Evolutionary conservation across 2,113 vertebrate genomes (phyloP), one percentile per base, ranked within the genome.

Genomic region (Centropus unirufus): DNA sequence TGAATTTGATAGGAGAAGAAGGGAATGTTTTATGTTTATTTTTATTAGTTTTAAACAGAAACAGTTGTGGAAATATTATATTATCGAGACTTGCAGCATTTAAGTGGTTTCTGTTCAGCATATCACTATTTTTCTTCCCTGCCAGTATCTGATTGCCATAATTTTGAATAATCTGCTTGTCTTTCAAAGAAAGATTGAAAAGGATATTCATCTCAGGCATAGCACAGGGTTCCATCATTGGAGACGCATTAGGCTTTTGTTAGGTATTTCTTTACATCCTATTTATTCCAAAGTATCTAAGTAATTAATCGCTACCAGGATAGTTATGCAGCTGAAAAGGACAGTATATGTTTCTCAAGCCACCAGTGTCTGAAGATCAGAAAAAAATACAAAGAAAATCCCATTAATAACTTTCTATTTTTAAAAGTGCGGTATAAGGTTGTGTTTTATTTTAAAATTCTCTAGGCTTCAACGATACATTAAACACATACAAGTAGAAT

Each of bases 21-120:
- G 55, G 97, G 96, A 93, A 97, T 98, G 97, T 97, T 97, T 98
- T 97, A 94, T 98, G 98, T 98, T 98, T 98, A 98, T 97, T 97
- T 98, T 98, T 97, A 98, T 98, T 98, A 97, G 97, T 97, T 97
- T 98, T 98, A 98, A 98, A 97, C 97, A 98, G 98, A 97, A 98
- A 97, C 98, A 98, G 97, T 98, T 98, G 98, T 97, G 97, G 95
- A 97, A 97, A 98, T 98, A 97, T 97, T 97, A 91, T 96, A 94
- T 97, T 98, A 97, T 96, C 84, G 6, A 96, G 97, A 92, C 85
- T 89, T 3, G 17, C 87, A 91, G 95, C 91, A 92, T 97, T 97
- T 97, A 97, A 97, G 97, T 97, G 96, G 96, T 97, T 97, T 97
- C 97, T 97, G 93, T 94, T 97, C 88, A 89, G 95, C 86, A 15